phyloP scores from a whole-genome alignment of 2,797 vertebrate genomes.

The Tragelaphus oryx region DNA sequence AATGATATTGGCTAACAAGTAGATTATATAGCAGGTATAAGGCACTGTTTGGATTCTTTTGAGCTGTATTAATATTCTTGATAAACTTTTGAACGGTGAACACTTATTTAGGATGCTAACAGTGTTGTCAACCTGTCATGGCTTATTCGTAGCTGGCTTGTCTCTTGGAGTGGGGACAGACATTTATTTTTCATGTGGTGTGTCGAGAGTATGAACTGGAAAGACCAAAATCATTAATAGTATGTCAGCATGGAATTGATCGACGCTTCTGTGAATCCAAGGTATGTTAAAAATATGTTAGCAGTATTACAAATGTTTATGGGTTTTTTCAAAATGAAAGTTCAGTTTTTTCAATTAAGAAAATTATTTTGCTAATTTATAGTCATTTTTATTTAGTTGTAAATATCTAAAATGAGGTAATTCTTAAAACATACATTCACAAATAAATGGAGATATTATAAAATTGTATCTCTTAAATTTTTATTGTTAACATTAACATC shows the following conservation, averaged over 20 bases:
- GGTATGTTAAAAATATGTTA: conserved; percentile 80
- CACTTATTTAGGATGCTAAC: neutral
- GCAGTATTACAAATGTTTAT: neutral
- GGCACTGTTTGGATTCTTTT: neutral
- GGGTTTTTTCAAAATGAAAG: neutral
- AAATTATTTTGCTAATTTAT: conserved; percentile 25
- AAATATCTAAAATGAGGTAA: conserved; percentile 4
- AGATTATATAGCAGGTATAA: neutral
- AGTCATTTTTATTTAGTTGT: neutral
- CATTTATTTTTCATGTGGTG: conserved; percentile 93
- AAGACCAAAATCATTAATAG: conserved; percentile 92
- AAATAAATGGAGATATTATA: neutral
- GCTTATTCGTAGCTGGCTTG: conserved; percentile 85
- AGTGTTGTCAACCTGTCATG: conserved; percentile 26
- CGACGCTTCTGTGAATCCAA: conserved; percentile 94
- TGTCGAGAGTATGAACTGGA: conserved; percentile 97
- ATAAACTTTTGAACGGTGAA: neutral
- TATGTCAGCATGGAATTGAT: conserved; percentile 96
- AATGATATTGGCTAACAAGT: neutral
- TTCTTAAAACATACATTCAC: conserved; percentile 25
- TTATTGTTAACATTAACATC: neutral
- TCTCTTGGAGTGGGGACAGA: conserved; percentile 95
- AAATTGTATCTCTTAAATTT: neutral
- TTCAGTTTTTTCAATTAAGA: neutral
- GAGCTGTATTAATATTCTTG: neutral